Percentiles rank a stretch among this genome's conserved stretches.
These are phyloP conservation scores for Helicoverpa assulta DNA, from an alignment of 2,888 invertebrate genomes.

Conservation along the genomic window DNA sequence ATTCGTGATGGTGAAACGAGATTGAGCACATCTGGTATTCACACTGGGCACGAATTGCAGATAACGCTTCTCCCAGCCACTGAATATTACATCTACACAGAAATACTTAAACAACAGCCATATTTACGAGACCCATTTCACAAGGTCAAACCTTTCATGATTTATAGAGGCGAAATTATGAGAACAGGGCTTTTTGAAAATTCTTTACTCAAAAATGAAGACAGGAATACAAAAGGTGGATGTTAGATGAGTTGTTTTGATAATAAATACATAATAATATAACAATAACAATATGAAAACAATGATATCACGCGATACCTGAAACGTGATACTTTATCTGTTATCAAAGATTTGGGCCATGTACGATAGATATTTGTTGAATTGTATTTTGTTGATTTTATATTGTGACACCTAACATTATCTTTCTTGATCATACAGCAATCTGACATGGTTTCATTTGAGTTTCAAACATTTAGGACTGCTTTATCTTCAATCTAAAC, in stretches of 20 bases:
- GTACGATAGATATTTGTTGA: not conserved
- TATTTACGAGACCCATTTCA: constrained; percentile 47
- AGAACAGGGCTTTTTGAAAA: constrained; percentile 10
- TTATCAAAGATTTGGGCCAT: constrained; percentile 38
- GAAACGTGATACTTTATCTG: constrained; percentile 47
- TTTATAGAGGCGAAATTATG: constrained; percentile 43
- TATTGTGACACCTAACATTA: not conserved
- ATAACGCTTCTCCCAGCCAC: constrained; percentile 43
- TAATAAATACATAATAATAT: constrained; percentile 5
- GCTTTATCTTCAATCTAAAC: not conserved
- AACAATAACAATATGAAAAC: constrained; percentile 38
- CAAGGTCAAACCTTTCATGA: constrained; percentile 48
- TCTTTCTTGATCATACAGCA: not conserved
- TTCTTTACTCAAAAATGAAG: constrained; percentile 18
- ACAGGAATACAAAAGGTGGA: constrained; percentile 11
- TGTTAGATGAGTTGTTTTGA: constrained; percentile 11
- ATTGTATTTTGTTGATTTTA: not conserved
- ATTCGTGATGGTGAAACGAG: constrained; percentile 50
- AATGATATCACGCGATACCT: constrained; percentile 42
- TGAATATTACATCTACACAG: constrained; percentile 58
- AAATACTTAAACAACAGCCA: constrained; percentile 50
- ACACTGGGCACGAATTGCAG: constrained; percentile 55
- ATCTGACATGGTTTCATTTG: not conserved
- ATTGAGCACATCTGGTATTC: constrained; percentile 57
- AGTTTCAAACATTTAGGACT: not conserved